A percentile compares a stretch with the other conserved stretches of the same genome.
Evolutionary conservation across 2,797 vertebrate genomes (phyloP).

Genomic region (Rhincodon typus): DNA sequence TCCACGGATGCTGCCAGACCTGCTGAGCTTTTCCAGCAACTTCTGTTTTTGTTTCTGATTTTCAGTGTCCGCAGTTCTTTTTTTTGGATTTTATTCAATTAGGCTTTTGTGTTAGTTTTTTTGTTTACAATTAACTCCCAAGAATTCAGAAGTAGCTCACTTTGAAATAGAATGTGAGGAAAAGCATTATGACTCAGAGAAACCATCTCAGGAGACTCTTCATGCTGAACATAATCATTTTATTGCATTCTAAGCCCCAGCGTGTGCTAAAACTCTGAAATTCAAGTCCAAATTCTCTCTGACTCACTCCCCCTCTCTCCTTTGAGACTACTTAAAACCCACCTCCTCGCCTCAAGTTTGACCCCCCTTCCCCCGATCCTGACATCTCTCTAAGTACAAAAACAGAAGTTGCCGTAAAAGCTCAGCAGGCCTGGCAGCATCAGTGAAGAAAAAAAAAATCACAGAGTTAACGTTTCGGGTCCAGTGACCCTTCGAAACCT

Average conservation of each 20-base stretch:
- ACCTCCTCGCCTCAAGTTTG: neutral
- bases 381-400: too few species aligned
- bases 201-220: neutral
- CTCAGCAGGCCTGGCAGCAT: too few species aligned
- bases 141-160: neutral
- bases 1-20: too few species aligned
- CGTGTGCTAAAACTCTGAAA: neutral
- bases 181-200: neutral
- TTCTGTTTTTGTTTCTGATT: too few species aligned
- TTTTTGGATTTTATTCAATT: too few species aligned
- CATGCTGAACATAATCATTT: neutral
- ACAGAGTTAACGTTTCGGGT: too few species aligned
- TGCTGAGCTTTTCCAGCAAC: too few species aligned
- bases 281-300: neutral
- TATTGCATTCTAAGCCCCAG: neutral
- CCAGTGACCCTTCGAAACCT: too few species aligned
- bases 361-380: neutral
- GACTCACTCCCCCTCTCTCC: neutral
- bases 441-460: too few species aligned
- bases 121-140: neutral
- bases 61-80: too few species aligned
- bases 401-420: too few species aligned
- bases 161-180: neutral
- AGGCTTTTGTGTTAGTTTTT: neutral
- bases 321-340: neutral